A percentile compares a stretch with the other conserved stretches of the same genome.
These are phyloP conservation scores for Leucophenga maculata DNA, from an alignment of 2,888 invertebrate species.

Conservation along the genomic window DNA sequence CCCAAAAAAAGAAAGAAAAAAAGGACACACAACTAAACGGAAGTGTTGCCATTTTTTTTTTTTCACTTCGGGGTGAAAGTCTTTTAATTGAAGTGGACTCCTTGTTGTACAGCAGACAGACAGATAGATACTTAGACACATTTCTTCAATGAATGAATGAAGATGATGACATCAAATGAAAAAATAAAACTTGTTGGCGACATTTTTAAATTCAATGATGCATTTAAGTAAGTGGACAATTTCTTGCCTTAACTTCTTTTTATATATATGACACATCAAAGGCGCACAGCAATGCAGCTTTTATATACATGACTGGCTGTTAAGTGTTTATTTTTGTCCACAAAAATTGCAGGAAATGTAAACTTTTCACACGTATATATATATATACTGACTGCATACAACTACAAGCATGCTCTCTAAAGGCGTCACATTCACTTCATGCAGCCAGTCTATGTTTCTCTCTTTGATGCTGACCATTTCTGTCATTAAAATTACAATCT, in stretches of 20 bases:
- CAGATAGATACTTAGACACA: slow-evolving; percentile 18
- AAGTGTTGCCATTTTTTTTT: slow-evolving; percentile 23
- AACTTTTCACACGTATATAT: slow-evolving; percentile 26
- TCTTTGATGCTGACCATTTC: slow-evolving; percentile 28
- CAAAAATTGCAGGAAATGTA: slow-evolving; percentile 27
- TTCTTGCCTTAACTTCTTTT: slow-evolving; percentile 25
- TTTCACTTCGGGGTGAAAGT: slow-evolving; percentile 59
- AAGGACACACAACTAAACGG: slow-evolving; percentile 35
- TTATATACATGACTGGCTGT: slow-evolving; percentile 15
- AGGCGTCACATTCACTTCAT: slow-evolving; percentile 18
- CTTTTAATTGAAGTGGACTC: slow-evolving; percentile 69
- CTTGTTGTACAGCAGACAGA: slow-evolving; percentile 10
- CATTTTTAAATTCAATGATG: slow-evolving; percentile 50
- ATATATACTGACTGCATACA: slow-evolving; percentile 31
- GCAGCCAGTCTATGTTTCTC: neutral
- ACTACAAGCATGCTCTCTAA: slow-evolving; percentile 38
- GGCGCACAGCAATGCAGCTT: too few species aligned
- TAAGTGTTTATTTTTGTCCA: slow-evolving; percentile 14
- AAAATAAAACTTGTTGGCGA: neutral
- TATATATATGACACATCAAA: slow-evolving; percentile 19
- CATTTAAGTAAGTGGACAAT: slow-evolving; percentile 38
- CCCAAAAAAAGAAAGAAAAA: slow-evolving; percentile 26
- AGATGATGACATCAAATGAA: neutral
- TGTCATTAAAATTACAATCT: slow-evolving; percentile 65
- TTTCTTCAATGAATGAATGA: slow-evolving; percentile 43